phyloP scores from a whole-genome alignment of 2,888 invertebrate genomes.

The Drosophila infuscata region DNA sequence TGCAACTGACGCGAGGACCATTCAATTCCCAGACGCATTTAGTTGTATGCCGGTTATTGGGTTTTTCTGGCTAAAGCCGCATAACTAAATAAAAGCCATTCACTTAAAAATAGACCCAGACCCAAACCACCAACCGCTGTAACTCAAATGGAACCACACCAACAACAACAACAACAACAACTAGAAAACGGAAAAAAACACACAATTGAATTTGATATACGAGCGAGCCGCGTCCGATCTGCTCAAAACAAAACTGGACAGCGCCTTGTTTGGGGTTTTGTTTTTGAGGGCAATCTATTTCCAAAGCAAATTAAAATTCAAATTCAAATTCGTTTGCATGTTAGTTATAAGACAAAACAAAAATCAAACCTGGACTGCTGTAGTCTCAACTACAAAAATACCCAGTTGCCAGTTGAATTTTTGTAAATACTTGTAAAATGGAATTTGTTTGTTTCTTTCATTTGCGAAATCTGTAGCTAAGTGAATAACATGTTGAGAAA shows the following conservation, averaged over 20 bases:
- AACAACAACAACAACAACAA: constrained; percentile 9
- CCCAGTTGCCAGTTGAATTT: background rate
- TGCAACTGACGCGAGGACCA: constrained; percentile 26
- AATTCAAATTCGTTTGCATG: constrained; percentile 69
- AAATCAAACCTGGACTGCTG: background rate
- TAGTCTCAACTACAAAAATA: background rate
- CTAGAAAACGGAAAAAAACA: constrained; percentile 5
- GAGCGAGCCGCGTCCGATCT: constrained; percentile 48
- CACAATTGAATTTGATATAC: constrained; percentile 68
- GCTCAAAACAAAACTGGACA: constrained; percentile 43
- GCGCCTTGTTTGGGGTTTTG: constrained; percentile 27
- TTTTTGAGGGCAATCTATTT: constrained; percentile 41
- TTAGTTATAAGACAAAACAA: constrained; percentile 29
- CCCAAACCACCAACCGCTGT: constrained; percentile 45
- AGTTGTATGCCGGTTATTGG: constrained; percentile 55
- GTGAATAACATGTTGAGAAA: background rate
- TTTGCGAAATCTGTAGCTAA: background rate
- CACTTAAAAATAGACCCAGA: constrained; percentile 48
- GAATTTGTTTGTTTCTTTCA: background rate
- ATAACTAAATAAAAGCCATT: constrained; percentile 69
- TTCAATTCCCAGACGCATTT: constrained; percentile 58
- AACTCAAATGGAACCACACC: constrained; percentile 39
- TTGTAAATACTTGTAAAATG: background rate
- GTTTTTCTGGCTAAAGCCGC: constrained; percentile 56
- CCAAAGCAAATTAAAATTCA: constrained; percentile 72